Evolutionary conservation across 2,113 vertebrate genomes (phyloP), one percentile per base, ranked within the genome.

Genomic region (Tapirus terrestris): DNA sequence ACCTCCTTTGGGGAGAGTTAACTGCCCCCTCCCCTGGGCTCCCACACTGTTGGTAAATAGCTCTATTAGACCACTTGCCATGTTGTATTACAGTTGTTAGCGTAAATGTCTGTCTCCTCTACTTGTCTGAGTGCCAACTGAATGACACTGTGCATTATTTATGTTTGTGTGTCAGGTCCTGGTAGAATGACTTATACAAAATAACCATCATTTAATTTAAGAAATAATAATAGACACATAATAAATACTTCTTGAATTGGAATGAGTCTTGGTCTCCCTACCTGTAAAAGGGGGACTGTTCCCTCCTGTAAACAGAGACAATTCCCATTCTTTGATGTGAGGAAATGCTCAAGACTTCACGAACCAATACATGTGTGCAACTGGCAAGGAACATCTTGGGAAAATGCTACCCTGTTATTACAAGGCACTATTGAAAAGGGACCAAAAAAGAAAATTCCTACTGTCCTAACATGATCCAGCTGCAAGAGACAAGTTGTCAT

Each of bases 401-500:
- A 81, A 96, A 97, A 95, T 58, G 70, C 95, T 96, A 77, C 79
- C 95, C 80, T 95, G 36, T 96, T 94, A 96, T 96, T 97, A 93
- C 16, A 96, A 97, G 93, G 27, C 92, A 94, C 72, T 80, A 82
- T 63, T 96, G 80, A 96, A 95, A 97, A 60, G 23, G 31, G 16
- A 92, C 94, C 80, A 97, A 80, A 68, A 92, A 75, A 95, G 61
- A 93, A 97, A 97, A 97, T 96, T 97, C 58, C 51, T 92, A 83
- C 83, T 92, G 51, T 58, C 36, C 39, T 88, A 95, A 93, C 65
- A 45, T 87, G 87, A 84, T 45, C 70, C 97, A 97, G 95, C 91
- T 95, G 96, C 12, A 89, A 86, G 83, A 96, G 88, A 81, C 85
- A 97, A 98, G 80, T 18, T 97, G 95, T 96, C 96, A 98, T 98